These are phyloP conservation scores for Watsonalla cultraria DNA, from an alignment of 2,888 invertebrate genomes.

Conservation along the genomic window DNA sequence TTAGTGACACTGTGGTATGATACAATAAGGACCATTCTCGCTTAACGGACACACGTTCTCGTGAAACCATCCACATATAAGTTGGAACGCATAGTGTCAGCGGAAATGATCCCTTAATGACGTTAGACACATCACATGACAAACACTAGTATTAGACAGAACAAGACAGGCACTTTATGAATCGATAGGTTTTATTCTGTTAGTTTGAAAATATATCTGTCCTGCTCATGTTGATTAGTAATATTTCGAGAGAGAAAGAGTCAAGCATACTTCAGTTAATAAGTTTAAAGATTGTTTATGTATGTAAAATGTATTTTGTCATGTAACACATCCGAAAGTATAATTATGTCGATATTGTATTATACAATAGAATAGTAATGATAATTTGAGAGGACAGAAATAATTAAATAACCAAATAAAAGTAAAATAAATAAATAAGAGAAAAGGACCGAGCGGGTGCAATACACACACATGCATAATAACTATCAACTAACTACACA, in stretches of 20 bases:
- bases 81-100: too few relatives aligned
- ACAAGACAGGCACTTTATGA: background rate
- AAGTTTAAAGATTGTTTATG: too few relatives aligned
- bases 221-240: background rate
- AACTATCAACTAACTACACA: too few relatives aligned
- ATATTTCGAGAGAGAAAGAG: too few relatives aligned
- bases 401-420: conserved; percentile 31
- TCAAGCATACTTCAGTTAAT: too few relatives aligned
- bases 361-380: conserved; percentile 3
- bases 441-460: conserved; percentile 23
- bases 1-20: conserved; percentile 51
- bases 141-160: background rate
- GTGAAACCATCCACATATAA: too few relatives aligned
- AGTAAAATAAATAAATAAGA: conserved; percentile 34
- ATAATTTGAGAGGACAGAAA: background rate
- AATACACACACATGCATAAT: background rate
- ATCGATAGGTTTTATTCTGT: too few relatives aligned
- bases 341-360: background rate
- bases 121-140: background rate
- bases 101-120: background rate
- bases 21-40: conserved; percentile 12
- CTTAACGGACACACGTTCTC: too few relatives aligned
- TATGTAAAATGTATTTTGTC: background rate
- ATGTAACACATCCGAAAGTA: background rate
- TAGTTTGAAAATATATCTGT: background rate